Conservation (phyloP, 2,797 vertebrate genomes). For the Sitta carolinensis region DNA sequence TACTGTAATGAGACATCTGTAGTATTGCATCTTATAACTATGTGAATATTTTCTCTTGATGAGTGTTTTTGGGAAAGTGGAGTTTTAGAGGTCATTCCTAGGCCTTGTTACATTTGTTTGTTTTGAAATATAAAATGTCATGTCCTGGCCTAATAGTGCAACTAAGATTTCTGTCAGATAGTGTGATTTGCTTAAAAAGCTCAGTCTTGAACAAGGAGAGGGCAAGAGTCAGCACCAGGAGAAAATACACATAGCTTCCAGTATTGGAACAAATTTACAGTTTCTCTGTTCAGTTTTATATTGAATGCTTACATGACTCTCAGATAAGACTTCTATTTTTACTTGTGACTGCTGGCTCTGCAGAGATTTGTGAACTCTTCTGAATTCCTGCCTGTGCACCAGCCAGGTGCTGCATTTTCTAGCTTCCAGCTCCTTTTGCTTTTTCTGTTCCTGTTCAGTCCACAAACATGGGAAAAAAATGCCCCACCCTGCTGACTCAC, state of each 20-base stretch:
- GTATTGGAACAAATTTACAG: not conserved
- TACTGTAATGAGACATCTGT: not conserved
- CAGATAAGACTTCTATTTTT: conserved; percentile 12
- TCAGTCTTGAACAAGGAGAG: not conserved
- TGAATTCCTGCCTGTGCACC: conserved; percentile 3
- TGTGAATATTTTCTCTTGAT: not conserved
- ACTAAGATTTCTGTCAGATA: not conserved
- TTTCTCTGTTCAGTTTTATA: not conserved
- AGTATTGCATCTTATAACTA: not conserved
- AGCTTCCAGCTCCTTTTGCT: not conserved
- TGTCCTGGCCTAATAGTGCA: not conserved
- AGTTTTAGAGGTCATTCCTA: not conserved
- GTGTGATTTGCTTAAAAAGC: not conserved
- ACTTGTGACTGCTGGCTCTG: not conserved
- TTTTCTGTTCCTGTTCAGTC: conserved; percentile 23
- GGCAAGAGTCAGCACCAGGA: not conserved
- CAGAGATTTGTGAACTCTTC: not conserved
- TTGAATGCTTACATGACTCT: not conserved
- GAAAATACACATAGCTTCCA: not conserved
- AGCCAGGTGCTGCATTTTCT: conserved; percentile 52
- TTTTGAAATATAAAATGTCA: not conserved
- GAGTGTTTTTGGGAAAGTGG: not conserved
- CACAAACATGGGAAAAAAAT: conserved; percentile 44
- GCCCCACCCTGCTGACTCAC: conserved; percentile 61
- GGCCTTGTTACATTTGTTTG: not conserved